Percentiles rank a stretch among this genome's conserved stretches.
Conservation (phyloP, 2,888 invertebrate species). For the Cheilosia scutellata region DNA sequence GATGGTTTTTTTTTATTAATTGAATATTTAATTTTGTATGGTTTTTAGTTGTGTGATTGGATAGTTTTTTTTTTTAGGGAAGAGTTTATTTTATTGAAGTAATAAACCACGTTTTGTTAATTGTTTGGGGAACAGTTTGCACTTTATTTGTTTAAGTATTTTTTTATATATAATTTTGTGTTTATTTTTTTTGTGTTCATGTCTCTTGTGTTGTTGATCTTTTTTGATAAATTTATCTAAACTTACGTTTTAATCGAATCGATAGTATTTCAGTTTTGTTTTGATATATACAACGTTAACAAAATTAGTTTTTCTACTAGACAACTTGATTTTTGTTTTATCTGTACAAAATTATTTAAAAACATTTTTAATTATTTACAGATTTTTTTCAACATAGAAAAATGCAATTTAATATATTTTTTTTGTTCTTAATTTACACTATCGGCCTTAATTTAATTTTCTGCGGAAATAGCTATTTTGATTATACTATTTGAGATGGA, state of each 20-base stretch:
- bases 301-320: conserved; percentile 23
- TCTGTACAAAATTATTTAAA: conserved; percentile 51
- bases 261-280: conserved; percentile 23
- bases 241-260: conserved; percentile 52
- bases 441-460: neutral
- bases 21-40: conserved; percentile 39
- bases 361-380: conserved; percentile 35
- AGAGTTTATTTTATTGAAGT: conserved; percentile 44
- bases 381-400: conserved; percentile 25
- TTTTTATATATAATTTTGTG: conserved; percentile 19
- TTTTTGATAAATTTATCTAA: conserved; percentile 47
- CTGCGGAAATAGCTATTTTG: conserved; percentile 16
- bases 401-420: conserved; percentile 29
- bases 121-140: conserved; percentile 56
- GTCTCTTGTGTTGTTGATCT: conserved; percentile 44
- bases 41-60: conserved; percentile 35
- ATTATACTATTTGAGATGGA: conserved; percentile 25
- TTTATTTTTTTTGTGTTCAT: conserved; percentile 45
- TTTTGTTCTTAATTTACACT: neutral
- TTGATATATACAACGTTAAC: conserved; percentile 56
- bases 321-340: conserved; percentile 25
- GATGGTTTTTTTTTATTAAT: conserved; percentile 35
- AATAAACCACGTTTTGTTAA: conserved; percentile 63
- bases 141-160: conserved; percentile 51
- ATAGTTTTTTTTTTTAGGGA: conserved; percentile 45